Evolutionary conservation across 1,140 invertebrate species (phyloP).

Genomic region (Dreissena polymorpha): DNA sequence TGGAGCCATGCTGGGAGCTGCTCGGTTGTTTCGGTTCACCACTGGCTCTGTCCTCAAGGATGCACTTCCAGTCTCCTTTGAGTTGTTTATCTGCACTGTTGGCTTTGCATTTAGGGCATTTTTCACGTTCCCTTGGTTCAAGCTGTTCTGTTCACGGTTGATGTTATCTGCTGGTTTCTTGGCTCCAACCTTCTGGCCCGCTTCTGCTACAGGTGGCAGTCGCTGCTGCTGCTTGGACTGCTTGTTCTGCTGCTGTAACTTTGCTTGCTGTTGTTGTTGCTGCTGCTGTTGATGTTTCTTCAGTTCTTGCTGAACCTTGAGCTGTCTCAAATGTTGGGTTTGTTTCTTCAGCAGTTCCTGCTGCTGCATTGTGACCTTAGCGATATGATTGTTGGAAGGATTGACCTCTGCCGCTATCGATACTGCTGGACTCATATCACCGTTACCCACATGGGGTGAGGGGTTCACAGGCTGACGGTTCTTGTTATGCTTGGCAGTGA

Average conservation of each 20-base stretch:
- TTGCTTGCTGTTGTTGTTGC: no score
- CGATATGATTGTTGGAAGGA: no score
- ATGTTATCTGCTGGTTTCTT: neutral
- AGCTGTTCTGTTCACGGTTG: neutral
- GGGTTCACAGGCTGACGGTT: neutral
- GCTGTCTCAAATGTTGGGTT: conserved; percentile 45
- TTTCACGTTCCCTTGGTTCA: neutral
- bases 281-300: no score
- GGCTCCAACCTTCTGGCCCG: neutral
- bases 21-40: no score
- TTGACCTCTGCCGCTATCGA: neutral
- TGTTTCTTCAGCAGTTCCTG: conserved; percentile 48
- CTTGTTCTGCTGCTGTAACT: no score
- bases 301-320: no score
- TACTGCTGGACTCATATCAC: neutral
- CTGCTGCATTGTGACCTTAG: conserved; percentile 35
- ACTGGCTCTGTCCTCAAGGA: no score
- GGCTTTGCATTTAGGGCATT: conserved; percentile 33
- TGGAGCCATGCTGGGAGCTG: no score
- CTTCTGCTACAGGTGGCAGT: conserved; percentile 13
- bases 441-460: conserved; percentile 8
- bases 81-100: conserved; percentile 57
- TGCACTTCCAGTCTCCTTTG: no score
- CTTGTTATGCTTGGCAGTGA: no score
- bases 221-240: conserved; percentile 43